Conservation (phyloP, 2,797 vertebrate species). For the Cebuella pygmaea region DNA sequence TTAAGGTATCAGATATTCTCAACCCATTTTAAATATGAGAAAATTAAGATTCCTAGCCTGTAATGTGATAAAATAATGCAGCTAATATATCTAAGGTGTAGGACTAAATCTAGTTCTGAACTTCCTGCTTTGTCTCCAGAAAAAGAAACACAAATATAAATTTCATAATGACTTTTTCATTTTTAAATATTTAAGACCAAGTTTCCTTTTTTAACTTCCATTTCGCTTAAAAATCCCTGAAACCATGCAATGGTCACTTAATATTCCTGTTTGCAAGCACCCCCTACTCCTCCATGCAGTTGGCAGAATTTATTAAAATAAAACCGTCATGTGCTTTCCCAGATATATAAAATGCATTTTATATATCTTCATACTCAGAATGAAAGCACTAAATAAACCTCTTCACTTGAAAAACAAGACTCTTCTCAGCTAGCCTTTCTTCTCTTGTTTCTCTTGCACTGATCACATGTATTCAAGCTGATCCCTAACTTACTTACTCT, state of each 20-base stretch:
- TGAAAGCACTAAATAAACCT: not conserved
- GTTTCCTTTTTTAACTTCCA: not conserved
- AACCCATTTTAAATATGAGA: not conserved
- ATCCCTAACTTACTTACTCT: not conserved
- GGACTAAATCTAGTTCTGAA: not conserved
- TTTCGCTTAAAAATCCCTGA: not conserved
- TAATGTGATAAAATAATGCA: not conserved
- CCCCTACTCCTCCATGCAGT: fast-evolving
- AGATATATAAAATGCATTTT: not conserved
- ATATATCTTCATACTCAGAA: not conserved
- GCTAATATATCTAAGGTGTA: not conserved
- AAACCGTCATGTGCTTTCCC: not conserved
- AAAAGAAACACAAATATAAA: not conserved
- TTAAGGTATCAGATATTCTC: not conserved
- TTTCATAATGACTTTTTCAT: not conserved
- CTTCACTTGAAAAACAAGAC: not conserved
- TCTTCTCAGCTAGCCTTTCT: not conserved
- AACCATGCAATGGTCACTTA: not conserved
- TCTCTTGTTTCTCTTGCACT: not conserved
- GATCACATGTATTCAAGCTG: not conserved
- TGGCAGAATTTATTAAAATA: not conserved
- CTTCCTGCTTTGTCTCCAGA: not conserved
- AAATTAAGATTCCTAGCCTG: not conserved
- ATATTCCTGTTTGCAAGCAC: not conserved
- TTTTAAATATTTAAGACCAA: not conserved